Conservation (phyloP, 2,113 vertebrate genomes). For the Gambusia holbrooki region DNA sequence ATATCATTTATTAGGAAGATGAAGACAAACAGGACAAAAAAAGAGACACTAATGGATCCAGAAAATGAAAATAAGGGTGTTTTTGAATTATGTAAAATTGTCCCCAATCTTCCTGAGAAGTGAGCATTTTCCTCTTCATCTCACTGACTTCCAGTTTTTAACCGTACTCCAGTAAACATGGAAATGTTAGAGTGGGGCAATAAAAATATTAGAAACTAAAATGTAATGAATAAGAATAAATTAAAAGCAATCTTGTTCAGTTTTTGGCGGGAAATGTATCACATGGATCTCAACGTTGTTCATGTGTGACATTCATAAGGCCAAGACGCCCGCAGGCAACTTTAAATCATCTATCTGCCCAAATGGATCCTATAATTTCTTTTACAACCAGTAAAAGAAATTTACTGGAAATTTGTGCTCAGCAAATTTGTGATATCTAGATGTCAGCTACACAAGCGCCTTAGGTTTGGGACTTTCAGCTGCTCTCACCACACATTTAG, state of each 20-base stretch:
- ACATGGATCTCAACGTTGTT: background rate
- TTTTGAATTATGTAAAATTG: background rate
- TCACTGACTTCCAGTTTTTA: background rate
- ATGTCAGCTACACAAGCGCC: too few relatives aligned
- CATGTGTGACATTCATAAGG: background rate
- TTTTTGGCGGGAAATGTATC: too few relatives aligned
- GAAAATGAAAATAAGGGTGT: background rate
- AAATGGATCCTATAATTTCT: slow-evolving; percentile 11
- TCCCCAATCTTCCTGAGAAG: background rate
- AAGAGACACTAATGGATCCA: background rate
- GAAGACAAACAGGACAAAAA: slow-evolving; percentile 1
- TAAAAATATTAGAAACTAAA: background rate
- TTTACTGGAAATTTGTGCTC: too few relatives aligned
- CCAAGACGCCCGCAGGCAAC: background rate
- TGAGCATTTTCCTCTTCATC: background rate
- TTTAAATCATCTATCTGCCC: background rate
- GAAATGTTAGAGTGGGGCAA: background rate
- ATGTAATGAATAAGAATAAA: background rate
- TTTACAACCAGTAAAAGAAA: too few relatives aligned
- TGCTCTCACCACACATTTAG: too few relatives aligned
- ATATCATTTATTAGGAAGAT: too few relatives aligned
- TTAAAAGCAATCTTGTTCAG: too few relatives aligned
- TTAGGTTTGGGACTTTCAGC: too few relatives aligned
- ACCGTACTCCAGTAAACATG: background rate
- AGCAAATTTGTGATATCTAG: too few relatives aligned